Percentiles rank a stretch among this genome's conserved stretches.
Evolutionary conservation across 2,888 invertebrate genomes (phyloP).

Genomic region (Bombylius major): DNA sequence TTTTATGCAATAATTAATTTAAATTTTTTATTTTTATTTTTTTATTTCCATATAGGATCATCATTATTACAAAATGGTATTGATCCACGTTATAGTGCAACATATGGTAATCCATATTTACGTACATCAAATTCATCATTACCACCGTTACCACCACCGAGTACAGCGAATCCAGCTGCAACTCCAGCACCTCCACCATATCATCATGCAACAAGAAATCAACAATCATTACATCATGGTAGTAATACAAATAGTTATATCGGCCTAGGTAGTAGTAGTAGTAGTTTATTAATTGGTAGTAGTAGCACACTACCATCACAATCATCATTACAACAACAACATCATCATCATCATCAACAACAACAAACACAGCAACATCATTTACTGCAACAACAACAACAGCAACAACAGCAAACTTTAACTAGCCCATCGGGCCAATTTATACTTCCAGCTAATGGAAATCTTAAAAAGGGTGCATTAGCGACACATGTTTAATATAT

Average conservation of each 20-base stretch:
- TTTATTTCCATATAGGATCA: slow-evolving; percentile 1
- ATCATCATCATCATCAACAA: slow-evolving; percentile 42
- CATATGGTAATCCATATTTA: slow-evolving; percentile 81
- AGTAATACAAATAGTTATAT: neutral
- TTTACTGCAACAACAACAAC: slow-evolving; percentile 43
- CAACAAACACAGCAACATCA: slow-evolving; percentile 44
- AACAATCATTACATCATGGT: slow-evolving; percentile 11
- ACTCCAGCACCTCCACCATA: slow-evolving; percentile 74
- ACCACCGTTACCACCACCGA: slow-evolving; percentile 44
- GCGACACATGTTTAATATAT: slow-evolving; percentile 49
- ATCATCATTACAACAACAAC: slow-evolving; percentile 34
- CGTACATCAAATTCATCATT: slow-evolving; percentile 48
- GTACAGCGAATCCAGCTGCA: slow-evolving; percentile 61
- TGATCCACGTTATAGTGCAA: slow-evolving; percentile 75
- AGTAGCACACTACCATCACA: slow-evolving; percentile 41
- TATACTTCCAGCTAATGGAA: slow-evolving; percentile 36
- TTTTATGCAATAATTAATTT: neutral
- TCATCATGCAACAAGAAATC: slow-evolving; percentile 33
- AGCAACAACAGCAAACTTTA: slow-evolving; percentile 47
- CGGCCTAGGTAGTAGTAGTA: slow-evolving; percentile 2
- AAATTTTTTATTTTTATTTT: neutral
- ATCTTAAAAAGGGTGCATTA: slow-evolving; percentile 38
- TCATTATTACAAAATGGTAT: slow-evolving; percentile 40
- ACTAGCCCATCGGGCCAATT: slow-evolving; percentile 37
- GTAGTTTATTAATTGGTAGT: slow-evolving; percentile 8